Evolutionary conservation across 2,888 invertebrate genomes (phyloP), one percentile per base, ranked within the genome.

Genomic region (Scrobipalpa costella): DNA sequence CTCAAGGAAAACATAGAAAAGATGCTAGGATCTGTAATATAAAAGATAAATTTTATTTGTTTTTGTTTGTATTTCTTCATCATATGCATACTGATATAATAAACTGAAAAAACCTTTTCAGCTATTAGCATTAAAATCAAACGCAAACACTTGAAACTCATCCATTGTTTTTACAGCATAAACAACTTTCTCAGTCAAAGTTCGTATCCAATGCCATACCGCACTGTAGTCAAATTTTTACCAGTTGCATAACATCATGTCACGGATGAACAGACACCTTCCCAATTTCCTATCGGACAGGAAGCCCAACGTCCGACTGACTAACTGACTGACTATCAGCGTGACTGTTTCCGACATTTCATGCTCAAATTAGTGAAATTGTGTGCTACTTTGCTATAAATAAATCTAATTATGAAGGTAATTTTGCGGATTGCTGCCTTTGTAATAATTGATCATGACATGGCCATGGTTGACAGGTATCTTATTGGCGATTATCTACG

Each of bases 261-360:
- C 34, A 34, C 55, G 55, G 34, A 34, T 34, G 55, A 55, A 34
- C 34, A 55, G 55, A 34, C 27, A 3, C n/a, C 55, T 55, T 55
- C 55, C 55, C 27, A 55, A 55, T 55, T 55, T 55, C 34, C 55
- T 33, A 33, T 27, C 55, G 34, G 8, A 27, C 34, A 55, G 55
- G 55, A 55, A 55, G 33, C 52, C 7, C 0, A 15, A 17, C 1
- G 19, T 33, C 55, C n/a, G 9, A 55, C 33, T 33, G 55, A 2
- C 55, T 15, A 13, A 27, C n/a, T 15, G 21, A 27, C 11, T 52
- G 52, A 19, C 6, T 19, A 52, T 0, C 34, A 55, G 33, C 55
- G 55, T 55, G 55, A 55, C 55, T 13, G 2, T 34, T 55, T 55
- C 55, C 55, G 55, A 55, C 55, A 55, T 55, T 55, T 55, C n/a